Base-by-base conservation (phyloP, 2,113 vertebrate genomes). In the Chionomys nivalis region DNA sequence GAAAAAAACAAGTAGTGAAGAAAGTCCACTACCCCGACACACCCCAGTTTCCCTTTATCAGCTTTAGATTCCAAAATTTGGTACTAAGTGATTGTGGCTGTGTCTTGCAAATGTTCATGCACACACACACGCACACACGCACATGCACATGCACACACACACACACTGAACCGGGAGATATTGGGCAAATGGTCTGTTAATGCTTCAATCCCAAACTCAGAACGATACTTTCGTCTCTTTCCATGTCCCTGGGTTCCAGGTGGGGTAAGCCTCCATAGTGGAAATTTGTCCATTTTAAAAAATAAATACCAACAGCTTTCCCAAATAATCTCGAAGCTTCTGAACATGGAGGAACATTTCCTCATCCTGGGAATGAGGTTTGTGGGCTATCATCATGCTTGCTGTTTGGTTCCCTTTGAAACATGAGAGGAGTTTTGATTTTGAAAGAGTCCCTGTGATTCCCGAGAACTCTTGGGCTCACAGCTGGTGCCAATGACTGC, bases 351-450 rank as follows among this genome's bases (percentile, higher is more conserved):
- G 28, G 26, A n/a, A 78, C 33, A 92, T 91, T 93, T 31, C 52
- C 90, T 72, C 28, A 5, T 42, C 16, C 82, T 44, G 82, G 58
- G 42, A 73, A 70, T 63, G 36, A 79, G 91, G 6, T 81, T 76
- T 83, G 61, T 85, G 47, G 91, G 52, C 65, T 68, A 10, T 79
- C 75, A 13, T 83, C 75, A 61, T 81, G 39, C 10, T n/a, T 33
- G n/a, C 49, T 85, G 49, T 49, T 85, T 94, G 77, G 76, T 77
- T 52, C 44, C 42, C 66, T 87, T 93, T 88, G 93, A 89, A 77
- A 92, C 9, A 44, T 90, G 85, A 93, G 42, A 90, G 44, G 36
- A 78, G 87, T 89, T 83, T 97, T 96, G 21, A 82, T 77, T 95
- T 78, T 82, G 72, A 95, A 96, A 97, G n/a, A 89, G 39, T 24